Conservation (phyloP, 1,140 invertebrate species). For the Caenorhabditis latens region DNA sequence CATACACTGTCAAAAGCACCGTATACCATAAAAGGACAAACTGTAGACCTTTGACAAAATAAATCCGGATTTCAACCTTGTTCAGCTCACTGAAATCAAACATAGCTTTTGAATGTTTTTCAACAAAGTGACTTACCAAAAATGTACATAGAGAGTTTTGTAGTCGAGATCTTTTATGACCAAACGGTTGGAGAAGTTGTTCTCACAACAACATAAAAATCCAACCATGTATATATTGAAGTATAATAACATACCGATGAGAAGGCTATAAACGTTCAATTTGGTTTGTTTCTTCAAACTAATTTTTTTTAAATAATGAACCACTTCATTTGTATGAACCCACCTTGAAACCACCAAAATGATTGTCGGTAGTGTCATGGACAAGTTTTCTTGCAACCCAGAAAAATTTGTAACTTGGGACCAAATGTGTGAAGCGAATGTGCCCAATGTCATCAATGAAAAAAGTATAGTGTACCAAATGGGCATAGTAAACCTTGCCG, state of each 20-base stretch:
- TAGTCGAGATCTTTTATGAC: conserved; percentile 60
- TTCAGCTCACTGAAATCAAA: conserved; percentile 64
- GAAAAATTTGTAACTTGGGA: conserved; percentile 71
- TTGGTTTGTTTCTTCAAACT: too few species aligned
- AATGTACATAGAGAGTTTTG: conserved; percentile 60
- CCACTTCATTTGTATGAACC: too few species aligned
- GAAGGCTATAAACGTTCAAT: conserved; percentile 63
- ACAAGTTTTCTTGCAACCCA: conserved; percentile 63
- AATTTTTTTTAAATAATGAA: not conserved
- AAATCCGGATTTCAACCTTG: conserved; percentile 70
- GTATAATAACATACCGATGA: conserved; percentile 69
- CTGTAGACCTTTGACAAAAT: conserved; percentile 66
- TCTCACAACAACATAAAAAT: conserved; percentile 71
- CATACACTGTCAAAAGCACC: conserved; percentile 68
- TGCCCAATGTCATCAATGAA: conserved; percentile 70
- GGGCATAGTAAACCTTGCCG: conserved; percentile 68
- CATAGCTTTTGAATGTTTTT: not conserved
- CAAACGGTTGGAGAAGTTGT: conserved; percentile 58
- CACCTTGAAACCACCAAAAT: conserved; percentile 70
- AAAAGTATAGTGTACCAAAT: conserved; percentile 71
- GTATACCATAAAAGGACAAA: conserved; percentile 73
- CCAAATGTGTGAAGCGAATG: conserved; percentile 72
- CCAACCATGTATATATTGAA: conserved; percentile 68
- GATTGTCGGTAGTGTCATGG: conserved; percentile 49
- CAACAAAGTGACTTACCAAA: conserved; percentile 61